Conservation (phyloP, 2,797 vertebrate species). For the Enteromius radiatus region DNA sequence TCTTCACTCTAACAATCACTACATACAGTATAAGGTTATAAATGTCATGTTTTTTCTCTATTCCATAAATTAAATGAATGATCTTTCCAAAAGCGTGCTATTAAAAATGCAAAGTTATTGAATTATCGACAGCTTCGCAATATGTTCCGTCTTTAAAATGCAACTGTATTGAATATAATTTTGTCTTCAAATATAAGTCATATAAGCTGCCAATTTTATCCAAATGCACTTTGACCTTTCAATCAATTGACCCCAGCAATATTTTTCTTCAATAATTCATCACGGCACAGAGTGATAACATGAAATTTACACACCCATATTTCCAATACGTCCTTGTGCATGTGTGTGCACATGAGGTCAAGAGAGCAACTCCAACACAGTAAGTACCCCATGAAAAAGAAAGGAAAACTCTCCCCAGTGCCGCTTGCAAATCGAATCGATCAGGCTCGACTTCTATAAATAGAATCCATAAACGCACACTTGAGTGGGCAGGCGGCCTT, state of each 20-base stretch:
- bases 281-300: constrained; percentile 6
- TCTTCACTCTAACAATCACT: too few relatives aligned
- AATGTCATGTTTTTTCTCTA: neutral
- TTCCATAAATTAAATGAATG: neutral
- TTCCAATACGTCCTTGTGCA: neutral
- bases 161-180: constrained; percentile 9
- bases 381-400: constrained; percentile 22
- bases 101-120: neutral
- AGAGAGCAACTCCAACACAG: constrained; percentile 52
- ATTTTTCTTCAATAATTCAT: constrained; percentile 1
- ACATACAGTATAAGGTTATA: neutral
- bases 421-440: constrained; percentile 55
- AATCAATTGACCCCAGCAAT: neutral
- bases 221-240: constrained; percentile 19
- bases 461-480: constrained; percentile 57
- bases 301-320: constrained; percentile 24
- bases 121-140: neutral
- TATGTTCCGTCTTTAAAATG: constrained; percentile 1
- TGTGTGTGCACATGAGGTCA: constrained; percentile 61
- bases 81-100: neutral
- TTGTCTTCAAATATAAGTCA: neutral
- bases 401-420: constrained; percentile 32
- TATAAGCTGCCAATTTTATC: neutral
- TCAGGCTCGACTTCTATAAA: constrained; percentile 52
- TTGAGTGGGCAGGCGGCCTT: constrained; percentile 60